These are phyloP conservation scores for Rousettus madagascariensis DNA, from an alignment of 2,797 vertebrate species.

Conservation along the genomic window DNA sequence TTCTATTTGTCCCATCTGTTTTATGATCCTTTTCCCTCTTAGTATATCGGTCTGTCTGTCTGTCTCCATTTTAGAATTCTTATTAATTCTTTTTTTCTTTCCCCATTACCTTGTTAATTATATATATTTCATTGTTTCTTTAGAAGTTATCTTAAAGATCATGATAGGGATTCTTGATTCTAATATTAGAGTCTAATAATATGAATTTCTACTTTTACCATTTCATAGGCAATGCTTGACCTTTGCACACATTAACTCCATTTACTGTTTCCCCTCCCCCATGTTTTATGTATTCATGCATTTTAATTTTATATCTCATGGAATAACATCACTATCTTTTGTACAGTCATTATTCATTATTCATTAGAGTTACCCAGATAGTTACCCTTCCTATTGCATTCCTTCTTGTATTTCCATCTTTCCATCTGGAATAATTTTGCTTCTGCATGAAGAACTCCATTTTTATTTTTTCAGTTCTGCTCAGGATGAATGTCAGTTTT, in stretches of 20 bases:
- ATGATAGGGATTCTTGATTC: background rate
- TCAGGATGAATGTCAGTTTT: background rate
- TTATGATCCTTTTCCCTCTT: background rate
- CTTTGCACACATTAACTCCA: background rate
- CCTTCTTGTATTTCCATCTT: background rate
- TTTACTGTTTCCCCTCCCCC: background rate
- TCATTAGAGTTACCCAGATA: background rate
- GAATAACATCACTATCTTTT: background rate
- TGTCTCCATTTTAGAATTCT: background rate
- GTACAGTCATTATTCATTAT: background rate
- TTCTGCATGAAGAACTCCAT: background rate
- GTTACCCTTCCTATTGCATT: background rate
- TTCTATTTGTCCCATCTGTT: background rate
- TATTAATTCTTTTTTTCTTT: background rate
- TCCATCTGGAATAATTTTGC: background rate
- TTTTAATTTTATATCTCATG: slow-evolving; percentile 1
- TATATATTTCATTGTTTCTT: background rate
- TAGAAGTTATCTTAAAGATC: background rate
- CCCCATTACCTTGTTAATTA: background rate
- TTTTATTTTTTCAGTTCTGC: background rate
- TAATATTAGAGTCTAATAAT: background rate
- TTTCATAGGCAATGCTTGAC: background rate
- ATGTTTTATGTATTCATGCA: background rate
- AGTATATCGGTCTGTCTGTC: background rate
- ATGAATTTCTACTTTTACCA: background rate